These are phyloP conservation scores for Tragelaphus buxtoni DNA, from an alignment of 2,113 vertebrate species.

Conservation along the genomic window DNA sequence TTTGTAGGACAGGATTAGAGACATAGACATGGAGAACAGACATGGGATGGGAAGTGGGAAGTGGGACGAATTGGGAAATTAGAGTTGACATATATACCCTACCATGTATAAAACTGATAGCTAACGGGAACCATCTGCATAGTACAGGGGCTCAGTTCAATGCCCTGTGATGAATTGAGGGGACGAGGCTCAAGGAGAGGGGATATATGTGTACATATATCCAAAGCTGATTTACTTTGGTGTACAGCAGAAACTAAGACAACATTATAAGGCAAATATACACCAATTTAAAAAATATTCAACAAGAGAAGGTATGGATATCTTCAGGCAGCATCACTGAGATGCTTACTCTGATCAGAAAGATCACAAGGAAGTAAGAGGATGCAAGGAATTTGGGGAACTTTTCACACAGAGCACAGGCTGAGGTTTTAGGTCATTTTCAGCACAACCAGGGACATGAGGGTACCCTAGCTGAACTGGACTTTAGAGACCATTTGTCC, in stretches of 20 bases:
- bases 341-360: neutral
- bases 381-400: neutral
- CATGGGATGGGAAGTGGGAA: neutral
- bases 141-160: neutral
- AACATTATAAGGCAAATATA: neutral
- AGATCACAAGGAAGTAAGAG: no score
- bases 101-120: neutral
- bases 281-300: neutral
- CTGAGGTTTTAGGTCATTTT: neutral
- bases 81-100: neutral
- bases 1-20: neutral
- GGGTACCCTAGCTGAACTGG: neutral
- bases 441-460: neutral
- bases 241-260: neutral
- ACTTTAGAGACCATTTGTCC: neutral
- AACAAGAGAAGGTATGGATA: neutral
- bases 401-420: fast-evolving
- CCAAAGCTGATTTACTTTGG: neutral
- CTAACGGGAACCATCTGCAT: neutral
- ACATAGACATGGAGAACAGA: neutral
- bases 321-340: neutral
- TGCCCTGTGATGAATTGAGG: neutral
- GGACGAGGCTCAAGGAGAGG: neutral
- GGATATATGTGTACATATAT: neutral
- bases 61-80: neutral